Evolutionary conservation across 2,797 vertebrate species (phyloP).

Genomic region (Alauda arvensis): DNA sequence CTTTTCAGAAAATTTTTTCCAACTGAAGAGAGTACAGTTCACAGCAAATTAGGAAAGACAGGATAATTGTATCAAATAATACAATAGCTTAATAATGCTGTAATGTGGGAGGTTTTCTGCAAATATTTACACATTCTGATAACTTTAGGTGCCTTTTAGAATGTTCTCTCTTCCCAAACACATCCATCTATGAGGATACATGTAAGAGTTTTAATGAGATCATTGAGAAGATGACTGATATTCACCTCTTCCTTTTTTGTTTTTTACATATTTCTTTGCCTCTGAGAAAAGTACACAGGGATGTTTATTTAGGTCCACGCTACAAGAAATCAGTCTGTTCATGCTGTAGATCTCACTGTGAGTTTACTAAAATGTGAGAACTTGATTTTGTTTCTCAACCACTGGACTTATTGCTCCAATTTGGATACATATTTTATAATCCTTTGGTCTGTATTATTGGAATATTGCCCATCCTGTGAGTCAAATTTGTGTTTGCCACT

Average conservation of each 20-base stretch:
- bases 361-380: background rate
- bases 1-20: background rate
- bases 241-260: background rate
- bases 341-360: background rate
- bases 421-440: background rate
- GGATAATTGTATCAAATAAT: background rate
- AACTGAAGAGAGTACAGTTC: background rate
- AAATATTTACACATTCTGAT: background rate
- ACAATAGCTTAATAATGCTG: background rate
- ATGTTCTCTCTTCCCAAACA: background rate
- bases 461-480: background rate
- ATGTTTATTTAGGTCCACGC: background rate
- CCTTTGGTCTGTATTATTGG: background rate
- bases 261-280: background rate
- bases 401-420: background rate
- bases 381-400: background rate
- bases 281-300: background rate
- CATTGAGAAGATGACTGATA: background rate
- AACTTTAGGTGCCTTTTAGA: background rate
- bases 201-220: background rate
- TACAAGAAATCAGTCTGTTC: background rate
- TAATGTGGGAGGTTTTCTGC: background rate
- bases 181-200: background rate
- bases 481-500: background rate
- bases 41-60: background rate